Evolutionary conservation across 2,113 vertebrate species (phyloP), one percentile per base, ranked within the genome.

Genomic region (Osmerus eperlanus): DNA sequence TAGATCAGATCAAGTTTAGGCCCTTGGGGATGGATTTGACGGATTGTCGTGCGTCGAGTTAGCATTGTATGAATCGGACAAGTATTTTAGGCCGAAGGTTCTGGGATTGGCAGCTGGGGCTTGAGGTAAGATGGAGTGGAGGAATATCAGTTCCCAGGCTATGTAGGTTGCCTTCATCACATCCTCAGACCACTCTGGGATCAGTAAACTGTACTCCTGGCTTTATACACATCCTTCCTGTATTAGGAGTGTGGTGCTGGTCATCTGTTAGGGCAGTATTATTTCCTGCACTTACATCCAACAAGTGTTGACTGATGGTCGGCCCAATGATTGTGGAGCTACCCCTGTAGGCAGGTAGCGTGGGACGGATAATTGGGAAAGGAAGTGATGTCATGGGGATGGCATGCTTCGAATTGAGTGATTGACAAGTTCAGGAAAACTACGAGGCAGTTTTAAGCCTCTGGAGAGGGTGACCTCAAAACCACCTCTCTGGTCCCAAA

Each of bases 401-500:
- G 54, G 14, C 54, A 7, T 56, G 54, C n/a, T 56, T 56, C 54
- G 54, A 3, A 56, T 56, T n/a, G 54, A 56, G 7, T 4, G 54
- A 56, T 56, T 56, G 54, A 56, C 54, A 56, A 56, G 54, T 56
- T 56, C 54, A 56, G 54, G 54, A 56, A 56, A 56, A 15, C 15
- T n/a, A 56, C 14, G 16, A 56, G 60, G 19, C 60, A 62, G 60
- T 62, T 62, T 28, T 62, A 62, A 56, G 54, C 54, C 54, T 56
- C 52, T 12, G 51, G 65, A 16, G 23, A 67, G 51, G 51, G 16
- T 25, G 47, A 67, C 16, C 36, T 66, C 41, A 51, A 51, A 66
- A 41, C 12, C 63, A 41, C n/a, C 60, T 65, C 54, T 68, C 32
- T 13, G 15, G 15, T 60, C 36, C 28, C 65, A 75, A n/a, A 55